These are phyloP conservation scores for Dicycla oo DNA, from an alignment of 2,888 invertebrate species.

Conservation along the genomic window DNA sequence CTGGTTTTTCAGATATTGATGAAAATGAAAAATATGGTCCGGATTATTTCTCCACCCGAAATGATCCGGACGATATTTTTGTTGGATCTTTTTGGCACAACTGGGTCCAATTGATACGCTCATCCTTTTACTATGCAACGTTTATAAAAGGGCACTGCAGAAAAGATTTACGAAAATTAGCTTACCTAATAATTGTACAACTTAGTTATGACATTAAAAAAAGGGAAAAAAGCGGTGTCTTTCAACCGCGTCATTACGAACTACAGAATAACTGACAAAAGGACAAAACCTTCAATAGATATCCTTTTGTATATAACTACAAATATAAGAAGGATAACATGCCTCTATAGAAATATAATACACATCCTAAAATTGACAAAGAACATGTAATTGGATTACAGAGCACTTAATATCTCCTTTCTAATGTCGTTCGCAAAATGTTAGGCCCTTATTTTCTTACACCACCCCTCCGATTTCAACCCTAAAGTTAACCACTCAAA, in stretches of 20 bases:
- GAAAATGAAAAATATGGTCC: too few species aligned
- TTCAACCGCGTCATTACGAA: conserved; percentile 72
- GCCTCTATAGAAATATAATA: conserved; percentile 89
- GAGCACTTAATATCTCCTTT: conserved; percentile 88
- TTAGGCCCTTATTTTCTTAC: conserved; percentile 66
- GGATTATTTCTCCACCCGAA: too few species aligned
- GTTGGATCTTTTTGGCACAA: too few species aligned
- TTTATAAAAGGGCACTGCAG: neutral
- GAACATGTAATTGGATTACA: conserved; percentile 89
- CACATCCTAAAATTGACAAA: conserved; percentile 89
- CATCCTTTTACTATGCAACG: neutral
- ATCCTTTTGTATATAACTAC: conserved; percentile 83
- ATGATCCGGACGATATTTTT: too few species aligned
- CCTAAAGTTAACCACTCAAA: neutral
- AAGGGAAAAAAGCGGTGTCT: conserved; percentile 72
- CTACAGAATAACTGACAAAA: conserved; percentile 79
- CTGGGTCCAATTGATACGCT: too few species aligned
- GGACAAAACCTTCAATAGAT: conserved; percentile 81
- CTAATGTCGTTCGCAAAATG: conserved; percentile 76
- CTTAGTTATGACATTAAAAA: conserved; percentile 29
- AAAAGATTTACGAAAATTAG: conserved; percentile 14
- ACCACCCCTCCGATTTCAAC: conserved; percentile 35
- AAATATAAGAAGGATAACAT: conserved; percentile 83
- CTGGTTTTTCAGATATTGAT: too few species aligned
- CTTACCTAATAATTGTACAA: conserved; percentile 46